phyloP scores from a whole-genome alignment of 2,113 vertebrate genomes.

The Proterorhinus semilunaris region DNA sequence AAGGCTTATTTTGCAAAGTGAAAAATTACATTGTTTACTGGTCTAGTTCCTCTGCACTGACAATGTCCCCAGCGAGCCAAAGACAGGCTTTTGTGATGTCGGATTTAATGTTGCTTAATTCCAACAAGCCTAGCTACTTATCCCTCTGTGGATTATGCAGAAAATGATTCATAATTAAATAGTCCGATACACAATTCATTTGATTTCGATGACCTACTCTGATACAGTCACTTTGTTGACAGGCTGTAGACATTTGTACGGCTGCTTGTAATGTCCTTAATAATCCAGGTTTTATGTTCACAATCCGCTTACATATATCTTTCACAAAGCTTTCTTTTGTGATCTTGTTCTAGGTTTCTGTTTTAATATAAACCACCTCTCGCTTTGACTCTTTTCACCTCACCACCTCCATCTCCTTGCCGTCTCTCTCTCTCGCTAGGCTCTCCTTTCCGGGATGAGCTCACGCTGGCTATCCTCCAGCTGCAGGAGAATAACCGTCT shows the following conservation, averaged over 20 bases:
- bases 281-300: conserved; percentile 62
- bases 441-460: conserved; percentile 89
- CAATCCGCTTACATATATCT: conserved; percentile 42
- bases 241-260: conserved; percentile 31
- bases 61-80: conserved; percentile 2
- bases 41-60: neutral
- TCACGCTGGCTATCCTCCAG: conserved; percentile 90
- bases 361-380: conserved; percentile 18
- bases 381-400: conserved; percentile 5
- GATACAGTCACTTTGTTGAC: conserved; percentile 6
- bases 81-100: conserved; percentile 6
- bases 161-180: conserved; percentile 8
- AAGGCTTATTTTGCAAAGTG: neutral
- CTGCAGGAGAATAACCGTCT: conserved; percentile 92
- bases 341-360: conserved; percentile 13
- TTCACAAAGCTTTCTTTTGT: conserved; percentile 26
- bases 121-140: conserved; percentile 5
- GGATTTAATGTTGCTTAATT: conserved; percentile 5
- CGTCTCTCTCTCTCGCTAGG: conserved; percentile 67
- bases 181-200: conserved; percentile 2
- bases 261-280: conserved; percentile 52
- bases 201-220: neutral
- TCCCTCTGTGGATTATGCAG: conserved; percentile 3
- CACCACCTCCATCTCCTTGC: conserved; percentile 13
- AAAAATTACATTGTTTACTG: neutral